Evolutionary conservation across 2,888 invertebrate genomes (phyloP), one percentile per base, ranked within the genome.

Genomic region (Troilus luridus): DNA sequence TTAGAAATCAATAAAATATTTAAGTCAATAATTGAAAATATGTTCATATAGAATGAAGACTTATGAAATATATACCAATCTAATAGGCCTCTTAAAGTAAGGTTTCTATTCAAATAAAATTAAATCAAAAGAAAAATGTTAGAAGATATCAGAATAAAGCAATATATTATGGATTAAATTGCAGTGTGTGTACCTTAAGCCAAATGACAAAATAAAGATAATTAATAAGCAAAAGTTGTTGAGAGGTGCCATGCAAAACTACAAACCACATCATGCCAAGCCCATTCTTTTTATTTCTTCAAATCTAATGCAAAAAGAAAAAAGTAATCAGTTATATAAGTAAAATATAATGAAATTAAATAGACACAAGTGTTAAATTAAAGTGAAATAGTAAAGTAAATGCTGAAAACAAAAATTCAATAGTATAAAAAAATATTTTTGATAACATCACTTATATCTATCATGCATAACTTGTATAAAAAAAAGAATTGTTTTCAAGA

Each of bases 221-320:
- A 81, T 41, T 41, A 81, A 21, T 81, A 81, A 81, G 81, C 54
- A 81, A 24, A 54, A 56, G n/a, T 85, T 56, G n/a, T 56, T 85
- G n/a, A 85, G 5, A 54, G 85, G 56, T 85, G 85, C 56, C 85
- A 85, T 85, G 85, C 85, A 27, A 85, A 85, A 58, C 85, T 85
- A 85, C 85, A 56, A 85, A 85, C 56, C 85, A 85, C 17, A 85
- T 41, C 85, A 85, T 85, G 85, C 85, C 85, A 85, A 85, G n/a
- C 21, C 85, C 58, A 85, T 56, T 56, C 85, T 41, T n/a, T 85
- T 85, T 85, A 56, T 56, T 85, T 54, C 21, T 21, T 67, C 67
- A 67, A 85, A 85, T 85, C 85, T 85, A 85, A 85, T 85, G 11
- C 85, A 85, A 85, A 85, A 11, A 85, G 9, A 85, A 85, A 81